Percentiles rank a stretch among this genome's conserved stretches.
Evolutionary conservation across 2,888 invertebrate genomes (phyloP).

Genomic region (Graphium colonna): DNA sequence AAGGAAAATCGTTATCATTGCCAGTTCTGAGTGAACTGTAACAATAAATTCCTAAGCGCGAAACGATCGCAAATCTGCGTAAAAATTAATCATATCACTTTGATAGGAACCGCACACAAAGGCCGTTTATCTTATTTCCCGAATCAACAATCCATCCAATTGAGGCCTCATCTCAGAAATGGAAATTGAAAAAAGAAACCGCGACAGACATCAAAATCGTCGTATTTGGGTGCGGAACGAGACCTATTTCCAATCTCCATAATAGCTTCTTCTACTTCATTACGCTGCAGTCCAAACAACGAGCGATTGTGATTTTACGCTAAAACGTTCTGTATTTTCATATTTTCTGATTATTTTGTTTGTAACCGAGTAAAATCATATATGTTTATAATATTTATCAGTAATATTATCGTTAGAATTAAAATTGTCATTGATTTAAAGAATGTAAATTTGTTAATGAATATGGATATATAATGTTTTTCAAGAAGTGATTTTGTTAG

Average conservation of each 20-base stretch:
- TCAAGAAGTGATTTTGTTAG: too few species aligned
- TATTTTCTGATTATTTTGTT: too few species aligned
- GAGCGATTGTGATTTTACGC: conserved; percentile 11
- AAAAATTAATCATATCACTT: conserved; percentile 25
- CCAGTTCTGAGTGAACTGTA: too few species aligned
- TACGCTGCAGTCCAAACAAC: conserved; percentile 35
- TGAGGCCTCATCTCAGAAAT: conserved; percentile 30
- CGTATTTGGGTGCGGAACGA: conserved; percentile 46
- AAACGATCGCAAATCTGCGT: conserved; percentile 8
- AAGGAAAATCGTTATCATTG: too few species aligned
- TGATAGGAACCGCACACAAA: conserved; percentile 30
- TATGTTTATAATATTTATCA: too few species aligned
- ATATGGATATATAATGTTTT: too few species aligned
- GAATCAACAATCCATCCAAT: conserved; percentile 40
- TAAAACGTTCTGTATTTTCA: too few species aligned
- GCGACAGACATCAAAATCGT: conserved; percentile 53
- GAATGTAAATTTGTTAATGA: too few species aligned
- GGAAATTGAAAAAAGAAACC: conserved; percentile 46
- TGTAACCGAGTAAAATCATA: too few species aligned
- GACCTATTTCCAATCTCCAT: conserved; percentile 60
- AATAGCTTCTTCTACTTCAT: conserved; percentile 62
- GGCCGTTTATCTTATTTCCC: conserved; percentile 36
- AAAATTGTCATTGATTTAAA: too few species aligned
- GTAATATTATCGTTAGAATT: too few species aligned
- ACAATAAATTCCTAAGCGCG: too few species aligned